These are phyloP conservation scores for Synanthedon tipuliformis DNA, from an alignment of 2,888 invertebrate species.

Conservation along the genomic window DNA sequence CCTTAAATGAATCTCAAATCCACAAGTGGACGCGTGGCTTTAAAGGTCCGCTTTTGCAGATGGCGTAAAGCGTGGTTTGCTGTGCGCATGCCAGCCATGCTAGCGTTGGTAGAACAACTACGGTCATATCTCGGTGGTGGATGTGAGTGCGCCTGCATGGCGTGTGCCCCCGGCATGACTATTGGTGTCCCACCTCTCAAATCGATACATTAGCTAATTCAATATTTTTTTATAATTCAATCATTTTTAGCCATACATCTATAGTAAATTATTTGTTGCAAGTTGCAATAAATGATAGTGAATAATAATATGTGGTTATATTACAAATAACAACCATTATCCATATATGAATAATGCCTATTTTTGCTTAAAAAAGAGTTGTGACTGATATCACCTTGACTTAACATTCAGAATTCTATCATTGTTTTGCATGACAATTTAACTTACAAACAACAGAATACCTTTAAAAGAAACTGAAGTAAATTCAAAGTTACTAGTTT, in stretches of 20 bases:
- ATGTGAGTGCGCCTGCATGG: constrained; percentile 57
- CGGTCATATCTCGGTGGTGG: constrained; percentile 66
- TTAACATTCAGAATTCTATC: background rate
- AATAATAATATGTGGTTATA: too few relatives aligned
- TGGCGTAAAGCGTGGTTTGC: constrained; percentile 60
- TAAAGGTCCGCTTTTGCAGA: constrained; percentile 56
- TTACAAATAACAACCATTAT: too few relatives aligned
- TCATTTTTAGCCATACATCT: too few relatives aligned
- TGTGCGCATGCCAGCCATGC: constrained; percentile 61
- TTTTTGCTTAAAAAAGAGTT: too few relatives aligned
- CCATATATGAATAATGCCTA: too few relatives aligned
- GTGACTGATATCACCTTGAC: background rate
- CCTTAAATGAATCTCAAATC: background rate
- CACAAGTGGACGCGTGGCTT: constrained; percentile 16
- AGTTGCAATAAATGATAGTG: too few relatives aligned
- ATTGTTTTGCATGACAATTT: background rate
- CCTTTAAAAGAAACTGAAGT: too few relatives aligned
- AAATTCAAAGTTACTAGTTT: too few relatives aligned
- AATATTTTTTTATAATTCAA: too few relatives aligned
- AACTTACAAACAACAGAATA: background rate
- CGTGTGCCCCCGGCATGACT: constrained; percentile 18
- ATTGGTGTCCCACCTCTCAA: background rate
- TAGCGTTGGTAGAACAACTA: constrained; percentile 68
- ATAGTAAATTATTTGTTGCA: too few relatives aligned
- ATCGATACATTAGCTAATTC: background rate